Evolutionary conservation across 1,140 invertebrate species (phyloP).

Genomic region (Mycetomoellerius zeteki): DNA sequence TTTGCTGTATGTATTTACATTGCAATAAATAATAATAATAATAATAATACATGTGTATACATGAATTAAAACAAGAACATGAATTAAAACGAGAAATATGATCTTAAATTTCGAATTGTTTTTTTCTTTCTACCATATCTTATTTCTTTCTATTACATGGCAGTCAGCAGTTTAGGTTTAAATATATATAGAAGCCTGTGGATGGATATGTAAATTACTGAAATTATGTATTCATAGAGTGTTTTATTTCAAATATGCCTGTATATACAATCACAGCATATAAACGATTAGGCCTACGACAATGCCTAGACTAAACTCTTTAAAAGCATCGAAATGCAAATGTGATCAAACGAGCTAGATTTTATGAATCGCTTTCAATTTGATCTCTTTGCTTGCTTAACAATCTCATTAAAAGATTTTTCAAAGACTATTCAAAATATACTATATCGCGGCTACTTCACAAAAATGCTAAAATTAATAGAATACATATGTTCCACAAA

Average conservation of each 20-base stretch:
- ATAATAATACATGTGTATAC: too few relatives aligned
- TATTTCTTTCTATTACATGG: too few relatives aligned
- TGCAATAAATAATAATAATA: too few relatives aligned
- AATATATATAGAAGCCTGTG: too few relatives aligned
- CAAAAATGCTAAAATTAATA: slow-evolving; percentile 21
- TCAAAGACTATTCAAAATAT: slow-evolving; percentile 35
- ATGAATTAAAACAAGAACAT: too few relatives aligned
- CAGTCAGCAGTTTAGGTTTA: too few relatives aligned
- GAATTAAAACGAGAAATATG: too few relatives aligned
- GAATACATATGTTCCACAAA: neutral
- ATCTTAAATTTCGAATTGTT: too few relatives aligned
- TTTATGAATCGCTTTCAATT: neutral
- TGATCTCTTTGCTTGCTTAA: neutral
- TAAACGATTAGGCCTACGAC: slow-evolving; percentile 67
- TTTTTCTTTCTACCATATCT: too few relatives aligned
- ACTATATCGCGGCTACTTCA: slow-evolving; percentile 1
- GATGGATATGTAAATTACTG: neutral
- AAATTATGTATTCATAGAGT: slow-evolving; percentile 1
- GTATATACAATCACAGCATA: slow-evolving; percentile 63
- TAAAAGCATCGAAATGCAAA: slow-evolving; percentile 32
- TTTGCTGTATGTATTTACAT: too few relatives aligned
- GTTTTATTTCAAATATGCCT: slow-evolving; percentile 67
- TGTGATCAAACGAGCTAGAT: slow-evolving; percentile 12
- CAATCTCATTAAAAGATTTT: slow-evolving; percentile 38
- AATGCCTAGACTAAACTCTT: slow-evolving; percentile 30